Evolutionary conservation across 2,797 vertebrate species (phyloP), one percentile per base, ranked within the genome.

Genomic region (Numenius phaeopus): DNA sequence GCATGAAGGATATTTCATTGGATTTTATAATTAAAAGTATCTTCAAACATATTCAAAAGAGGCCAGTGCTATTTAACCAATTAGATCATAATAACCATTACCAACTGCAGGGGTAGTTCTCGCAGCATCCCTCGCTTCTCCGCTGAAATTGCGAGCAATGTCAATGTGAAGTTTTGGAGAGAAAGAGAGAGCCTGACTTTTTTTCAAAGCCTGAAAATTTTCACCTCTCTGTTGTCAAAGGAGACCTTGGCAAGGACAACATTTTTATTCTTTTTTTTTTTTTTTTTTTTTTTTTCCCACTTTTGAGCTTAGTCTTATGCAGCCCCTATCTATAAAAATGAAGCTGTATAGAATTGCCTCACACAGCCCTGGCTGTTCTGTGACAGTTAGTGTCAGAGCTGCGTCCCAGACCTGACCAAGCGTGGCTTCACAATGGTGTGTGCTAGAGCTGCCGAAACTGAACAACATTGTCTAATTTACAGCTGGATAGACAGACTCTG

Each of bases 11-110:
- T 83, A 71, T 80, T 95, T 89, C 84, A 75, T 65, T 83, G 84
- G 58, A 89, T 88, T 95, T 91, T 78, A 47, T 90, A 95, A 94
- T 94, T 94, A 80, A 80, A 91, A 81, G 12, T 65, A 57, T 90
- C 76, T 96, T 97, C 89, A 95, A 94, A 91, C n/a, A 78, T 47
- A 79, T 91, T 91, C 58, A 75, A 73, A 96, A 89, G 54, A 91
- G 44, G 26, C 23, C 61, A 83, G 21, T 19, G 19, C 5, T 83
- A 26, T 78, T 89, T 86, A 91, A 91, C 67, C 46, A 87, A 75
- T 54, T 61, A 61, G 40, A 39, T 73, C 6, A 49, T 70, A 89
- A 90, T 73, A 89, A 59, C 52, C 1, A 0, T 85, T 61, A 71
- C 40, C 59, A 73, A 4, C 13, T 8, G 15, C 55, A 77, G 29